A percentile compares a stretch with the other conserved stretches of the same genome.
Conservation (phyloP, 2,888 invertebrate genomes). For the Acanthoscelides obtectus region DNA sequence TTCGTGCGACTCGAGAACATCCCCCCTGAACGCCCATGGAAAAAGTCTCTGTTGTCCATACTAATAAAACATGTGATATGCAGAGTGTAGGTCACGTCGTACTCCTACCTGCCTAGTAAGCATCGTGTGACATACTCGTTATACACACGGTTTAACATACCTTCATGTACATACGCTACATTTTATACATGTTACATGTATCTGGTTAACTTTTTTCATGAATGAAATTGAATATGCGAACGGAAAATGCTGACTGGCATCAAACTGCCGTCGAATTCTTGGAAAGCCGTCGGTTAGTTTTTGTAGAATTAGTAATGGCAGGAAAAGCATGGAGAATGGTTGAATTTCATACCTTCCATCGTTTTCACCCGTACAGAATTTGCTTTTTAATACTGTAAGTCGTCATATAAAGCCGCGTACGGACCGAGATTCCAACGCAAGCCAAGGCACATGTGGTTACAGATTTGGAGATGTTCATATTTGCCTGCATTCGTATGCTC, state of each 20-base stretch:
- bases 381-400: neutral
- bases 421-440: too few species aligned
- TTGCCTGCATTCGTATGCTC: too few species aligned
- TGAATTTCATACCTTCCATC: neutral
- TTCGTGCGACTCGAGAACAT: too few species aligned
- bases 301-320: neutral
- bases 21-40: neutral
- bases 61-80: neutral
- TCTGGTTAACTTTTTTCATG: neutral
- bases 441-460: too few species aligned
- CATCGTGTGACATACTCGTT: neutral
- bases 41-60: neutral
- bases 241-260: neutral
- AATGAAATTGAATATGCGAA: neutral
- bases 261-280: neutral
- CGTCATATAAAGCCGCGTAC: too few species aligned
- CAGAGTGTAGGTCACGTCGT: neutral
- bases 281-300: neutral
- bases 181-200: too few species aligned
- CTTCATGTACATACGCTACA: neutral
- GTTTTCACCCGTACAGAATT: neutral
- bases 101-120: neutral
- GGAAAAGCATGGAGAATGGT: neutral
- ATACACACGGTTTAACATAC: neutral
- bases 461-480: too few species aligned